phyloP scores from a whole-genome alignment of 2,888 invertebrate species.

The Gortyna flavago region DNA sequence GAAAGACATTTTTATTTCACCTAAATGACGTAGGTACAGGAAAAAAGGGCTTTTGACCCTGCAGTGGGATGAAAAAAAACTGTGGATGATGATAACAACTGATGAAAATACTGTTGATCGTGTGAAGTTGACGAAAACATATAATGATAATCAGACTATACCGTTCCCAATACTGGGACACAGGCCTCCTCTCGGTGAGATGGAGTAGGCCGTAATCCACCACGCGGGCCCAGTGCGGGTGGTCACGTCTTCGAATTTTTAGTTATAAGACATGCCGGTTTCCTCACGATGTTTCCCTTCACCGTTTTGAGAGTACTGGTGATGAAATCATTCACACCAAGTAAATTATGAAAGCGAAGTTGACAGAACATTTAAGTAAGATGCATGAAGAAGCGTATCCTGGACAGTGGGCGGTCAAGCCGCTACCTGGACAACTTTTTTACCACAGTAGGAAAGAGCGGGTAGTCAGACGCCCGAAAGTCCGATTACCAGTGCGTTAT shows the following conservation, averaged over 20 bases:
- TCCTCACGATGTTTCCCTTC: too few species aligned
- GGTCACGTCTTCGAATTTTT: too few species aligned
- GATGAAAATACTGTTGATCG: background rate
- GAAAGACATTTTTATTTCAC: background rate
- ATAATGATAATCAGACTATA: too few species aligned
- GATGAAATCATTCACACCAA: background rate
- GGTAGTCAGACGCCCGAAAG: background rate
- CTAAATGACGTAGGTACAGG: background rate
- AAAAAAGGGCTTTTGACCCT: background rate
- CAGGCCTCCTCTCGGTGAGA: too few species aligned
- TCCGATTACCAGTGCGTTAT: background rate
- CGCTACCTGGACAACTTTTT: background rate
- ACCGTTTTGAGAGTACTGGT: background rate
- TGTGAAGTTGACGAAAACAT: too few species aligned
- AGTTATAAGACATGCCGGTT: background rate
- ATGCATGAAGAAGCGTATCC: background rate
- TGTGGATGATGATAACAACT: background rate
- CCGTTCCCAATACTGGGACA: too few species aligned
- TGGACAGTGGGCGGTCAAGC: background rate
- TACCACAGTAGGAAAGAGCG: background rate
- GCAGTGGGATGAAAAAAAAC: background rate
- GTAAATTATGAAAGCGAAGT: too few species aligned
- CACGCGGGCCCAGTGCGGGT: too few species aligned
- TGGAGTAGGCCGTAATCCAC: too few species aligned
- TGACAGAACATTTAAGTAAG: too few species aligned